These are phyloP conservation scores for Syrista parreyssii DNA, from an alignment of 2,888 invertebrate species.

Conservation along the genomic window DNA sequence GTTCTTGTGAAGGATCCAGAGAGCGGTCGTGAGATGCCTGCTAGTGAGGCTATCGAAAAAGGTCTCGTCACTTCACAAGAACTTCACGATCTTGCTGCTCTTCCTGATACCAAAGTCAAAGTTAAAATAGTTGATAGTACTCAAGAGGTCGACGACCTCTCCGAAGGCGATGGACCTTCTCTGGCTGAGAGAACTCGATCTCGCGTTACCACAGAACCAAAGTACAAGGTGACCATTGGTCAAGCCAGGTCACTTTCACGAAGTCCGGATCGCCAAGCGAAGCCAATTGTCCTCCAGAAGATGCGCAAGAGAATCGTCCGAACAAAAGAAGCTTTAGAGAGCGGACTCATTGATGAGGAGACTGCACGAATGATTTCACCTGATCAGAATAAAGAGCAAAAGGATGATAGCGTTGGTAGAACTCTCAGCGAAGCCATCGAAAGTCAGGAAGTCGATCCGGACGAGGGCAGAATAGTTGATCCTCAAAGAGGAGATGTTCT, in stretches of 20 bases:
- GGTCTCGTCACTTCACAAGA: slow-evolving; percentile 70
- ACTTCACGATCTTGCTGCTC: slow-evolving; percentile 45
- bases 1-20: slow-evolving; percentile 59
- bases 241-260: slow-evolving; percentile 70
- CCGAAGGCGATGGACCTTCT: slow-evolving; percentile 60
- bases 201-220: slow-evolving; percentile 73
- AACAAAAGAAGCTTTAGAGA: slow-evolving; percentile 81
- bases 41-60: slow-evolving; percentile 72
- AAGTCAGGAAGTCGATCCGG: slow-evolving; percentile 77
- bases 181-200: slow-evolving; percentile 72
- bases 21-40: slow-evolving; percentile 69
- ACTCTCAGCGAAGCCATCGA: slow-evolving; percentile 83
- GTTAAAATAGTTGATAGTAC: slow-evolving; percentile 21
- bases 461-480: slow-evolving; percentile 83
- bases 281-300: slow-evolving; percentile 80
- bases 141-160: neutral
- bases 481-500: slow-evolving; percentile 83
- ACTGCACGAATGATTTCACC: slow-evolving; percentile 79
- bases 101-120: slow-evolving; percentile 22
- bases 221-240: slow-evolving; percentile 75
- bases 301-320: slow-evolving; percentile 81
- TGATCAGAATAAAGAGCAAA: slow-evolving; percentile 69
- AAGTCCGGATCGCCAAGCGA: slow-evolving; percentile 73
- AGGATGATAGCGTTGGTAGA: slow-evolving; percentile 72
- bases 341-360: slow-evolving; percentile 81